A percentile compares a stretch with the other conserved stretches of the same genome.
These are phyloP conservation scores for Drosophila kokeensis DNA, from an alignment of 2,888 invertebrate species.

Conservation along the genomic window DNA sequence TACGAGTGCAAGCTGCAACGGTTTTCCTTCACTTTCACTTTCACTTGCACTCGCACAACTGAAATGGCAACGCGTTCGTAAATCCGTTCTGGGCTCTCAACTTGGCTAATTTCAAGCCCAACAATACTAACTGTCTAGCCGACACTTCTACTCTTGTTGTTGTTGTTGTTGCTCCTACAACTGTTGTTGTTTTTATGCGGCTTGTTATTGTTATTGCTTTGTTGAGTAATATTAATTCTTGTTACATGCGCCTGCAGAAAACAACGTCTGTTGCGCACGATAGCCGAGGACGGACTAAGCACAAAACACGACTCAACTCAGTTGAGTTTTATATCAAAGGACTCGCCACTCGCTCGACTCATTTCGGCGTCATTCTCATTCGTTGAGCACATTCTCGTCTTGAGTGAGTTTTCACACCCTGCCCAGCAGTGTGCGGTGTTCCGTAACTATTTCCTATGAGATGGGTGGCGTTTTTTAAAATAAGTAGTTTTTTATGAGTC, in stretches of 20 bases:
- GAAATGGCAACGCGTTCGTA: conserved; percentile 3
- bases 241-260: conserved; percentile 36
- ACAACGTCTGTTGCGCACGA: conserved; percentile 76
- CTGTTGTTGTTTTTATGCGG: conserved; percentile 26
- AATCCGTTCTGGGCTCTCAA: conserved; percentile 10
- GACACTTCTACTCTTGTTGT: conserved; percentile 28
- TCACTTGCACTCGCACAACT: conserved; percentile 21
- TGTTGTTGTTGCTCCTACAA: conserved; percentile 23
- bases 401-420: conserved; percentile 41
- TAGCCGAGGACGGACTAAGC: conserved; percentile 83
- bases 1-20: conserved; percentile 23
- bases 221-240: conserved; percentile 20
- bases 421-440: neutral
- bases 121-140: conserved; percentile 58
- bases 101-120: conserved; percentile 62
- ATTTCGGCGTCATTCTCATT: conserved; percentile 31
- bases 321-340: conserved; percentile 39
- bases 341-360: conserved; percentile 24
- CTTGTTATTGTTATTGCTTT: conserved; percentile 38
- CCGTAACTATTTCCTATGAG: neutral
- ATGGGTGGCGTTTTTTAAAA: neutral
- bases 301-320: conserved; percentile 27
- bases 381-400: conserved; percentile 27
- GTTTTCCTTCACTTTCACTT: conserved; percentile 21
- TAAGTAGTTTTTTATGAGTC: neutral